Conservation (phyloP, 2,888 invertebrate species). For the Hipparchia sbordonii region DNA sequence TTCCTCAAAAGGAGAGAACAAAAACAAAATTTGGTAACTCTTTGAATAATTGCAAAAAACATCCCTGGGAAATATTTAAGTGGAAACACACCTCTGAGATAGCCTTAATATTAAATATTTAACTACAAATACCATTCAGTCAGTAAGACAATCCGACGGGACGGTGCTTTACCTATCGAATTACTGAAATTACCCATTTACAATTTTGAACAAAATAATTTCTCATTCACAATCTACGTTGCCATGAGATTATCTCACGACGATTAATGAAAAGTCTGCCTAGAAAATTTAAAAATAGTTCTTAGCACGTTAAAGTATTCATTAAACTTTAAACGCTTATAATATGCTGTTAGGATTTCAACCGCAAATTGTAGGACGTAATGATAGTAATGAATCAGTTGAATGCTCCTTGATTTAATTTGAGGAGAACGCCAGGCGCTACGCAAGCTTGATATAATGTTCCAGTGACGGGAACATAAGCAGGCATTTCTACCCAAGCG, state of each 20-base stretch:
- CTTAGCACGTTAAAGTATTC: slow-evolving; percentile 27
- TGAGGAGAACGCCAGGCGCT: slow-evolving; percentile 51
- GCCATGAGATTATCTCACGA: slow-evolving; percentile 13
- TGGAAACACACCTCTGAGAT: no score
- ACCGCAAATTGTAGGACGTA: slow-evolving; percentile 38
- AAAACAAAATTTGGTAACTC: no score
- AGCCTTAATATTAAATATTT: no score
- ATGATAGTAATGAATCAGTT: slow-evolving; percentile 54
- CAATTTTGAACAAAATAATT: neutral
- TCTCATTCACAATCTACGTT: neutral
- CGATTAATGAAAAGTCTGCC: slow-evolving; percentile 19
- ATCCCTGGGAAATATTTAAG: no score
- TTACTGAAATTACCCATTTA: neutral
- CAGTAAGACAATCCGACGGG: no score
- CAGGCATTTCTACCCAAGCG: neutral
- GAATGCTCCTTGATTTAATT: slow-evolving; percentile 68
- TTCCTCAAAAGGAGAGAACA: no score
- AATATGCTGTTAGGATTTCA: slow-evolving; percentile 28
- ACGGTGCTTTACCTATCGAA: no score
- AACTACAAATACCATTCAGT: no score
- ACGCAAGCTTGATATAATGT: slow-evolving; percentile 65
- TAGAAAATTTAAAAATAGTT: slow-evolving; percentile 19
- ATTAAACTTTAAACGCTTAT: slow-evolving; percentile 22
- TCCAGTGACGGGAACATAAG: slow-evolving; percentile 62
- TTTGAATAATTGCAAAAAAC: no score